Conservation (phyloP, 2,113 vertebrate species). For the Tiliqua scincoides region DNA sequence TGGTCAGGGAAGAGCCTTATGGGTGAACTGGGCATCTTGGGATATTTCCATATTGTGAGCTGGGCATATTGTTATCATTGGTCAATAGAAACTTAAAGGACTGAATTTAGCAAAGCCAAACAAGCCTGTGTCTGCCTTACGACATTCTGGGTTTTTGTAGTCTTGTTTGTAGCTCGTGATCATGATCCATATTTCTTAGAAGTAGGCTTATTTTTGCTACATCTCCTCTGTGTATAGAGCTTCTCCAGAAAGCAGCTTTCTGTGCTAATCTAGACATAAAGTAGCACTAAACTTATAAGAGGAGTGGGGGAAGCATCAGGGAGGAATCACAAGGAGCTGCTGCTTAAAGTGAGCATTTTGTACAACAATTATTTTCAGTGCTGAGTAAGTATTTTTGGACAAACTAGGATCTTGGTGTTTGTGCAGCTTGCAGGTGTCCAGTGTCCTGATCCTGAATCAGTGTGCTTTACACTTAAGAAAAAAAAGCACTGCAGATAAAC, state of each 20-base stretch:
- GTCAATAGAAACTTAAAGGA: neutral
- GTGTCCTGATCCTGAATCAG: neutral
- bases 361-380: neutral
- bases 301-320: neutral
- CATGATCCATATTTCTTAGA: neutral
- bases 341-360: neutral
- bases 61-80: too few species aligned
- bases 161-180: neutral
- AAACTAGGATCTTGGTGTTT: neutral
- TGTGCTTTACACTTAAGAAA: neutral
- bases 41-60: too few species aligned
- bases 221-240: neutral
- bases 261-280: too few species aligned
- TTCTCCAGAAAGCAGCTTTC: neutral
- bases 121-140: neutral
- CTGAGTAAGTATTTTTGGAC: neutral
- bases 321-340: neutral
- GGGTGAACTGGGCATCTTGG: too few species aligned
- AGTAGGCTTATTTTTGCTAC: neutral
- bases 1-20: too few species aligned
- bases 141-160: neutral
- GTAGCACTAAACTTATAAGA: neutral
- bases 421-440: neutral
- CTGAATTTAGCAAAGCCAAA: neutral
- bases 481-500: neutral